A percentile compares a stretch with the other conserved stretches of the same genome.
These are phyloP conservation scores for Diploptera punctata DNA, from an alignment of 2,888 invertebrate genomes.

Conservation along the genomic window DNA sequence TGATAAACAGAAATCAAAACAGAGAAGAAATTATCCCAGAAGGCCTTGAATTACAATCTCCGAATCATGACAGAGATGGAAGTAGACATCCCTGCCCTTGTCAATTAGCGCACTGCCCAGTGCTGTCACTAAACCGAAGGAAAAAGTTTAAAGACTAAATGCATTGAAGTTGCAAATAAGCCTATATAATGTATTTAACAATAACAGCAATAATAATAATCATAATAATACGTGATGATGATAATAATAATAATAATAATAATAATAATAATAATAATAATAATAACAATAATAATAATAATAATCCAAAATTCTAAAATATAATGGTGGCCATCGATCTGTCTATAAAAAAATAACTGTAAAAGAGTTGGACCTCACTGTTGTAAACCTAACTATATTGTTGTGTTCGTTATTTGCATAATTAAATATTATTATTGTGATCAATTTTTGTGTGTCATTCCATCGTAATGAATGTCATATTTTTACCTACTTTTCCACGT, in stretches of 20 bases:
- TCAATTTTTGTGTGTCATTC: too few relatives aligned
- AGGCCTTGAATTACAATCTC: background rate
- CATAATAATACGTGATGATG: background rate
- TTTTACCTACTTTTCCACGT: too few relatives aligned
- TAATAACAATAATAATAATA: background rate
- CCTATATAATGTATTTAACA: background rate
- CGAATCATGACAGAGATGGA: conserved; percentile 1
- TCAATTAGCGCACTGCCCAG: background rate
- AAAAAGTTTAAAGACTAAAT: background rate
- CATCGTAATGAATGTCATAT: too few relatives aligned
- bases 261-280: background rate
- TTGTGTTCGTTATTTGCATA: too few relatives aligned
- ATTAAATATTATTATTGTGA: too few relatives aligned
- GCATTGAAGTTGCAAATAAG: background rate
- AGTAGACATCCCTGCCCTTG: too few relatives aligned
- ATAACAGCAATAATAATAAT: background rate
- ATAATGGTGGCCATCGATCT: too few relatives aligned
- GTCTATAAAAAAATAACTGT: too few relatives aligned
- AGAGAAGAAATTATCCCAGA: background rate
- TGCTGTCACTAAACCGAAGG: background rate
- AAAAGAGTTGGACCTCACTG: background rate
- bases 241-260: background rate
- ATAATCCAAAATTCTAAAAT: background rate
- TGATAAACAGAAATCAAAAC: too few relatives aligned
- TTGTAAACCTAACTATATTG: too few relatives aligned